A percentile compares a stretch with the other conserved stretches of the same genome.
Evolutionary conservation across 2,113 vertebrate species (phyloP).

Genomic region (Menura novaehollandiae): DNA sequence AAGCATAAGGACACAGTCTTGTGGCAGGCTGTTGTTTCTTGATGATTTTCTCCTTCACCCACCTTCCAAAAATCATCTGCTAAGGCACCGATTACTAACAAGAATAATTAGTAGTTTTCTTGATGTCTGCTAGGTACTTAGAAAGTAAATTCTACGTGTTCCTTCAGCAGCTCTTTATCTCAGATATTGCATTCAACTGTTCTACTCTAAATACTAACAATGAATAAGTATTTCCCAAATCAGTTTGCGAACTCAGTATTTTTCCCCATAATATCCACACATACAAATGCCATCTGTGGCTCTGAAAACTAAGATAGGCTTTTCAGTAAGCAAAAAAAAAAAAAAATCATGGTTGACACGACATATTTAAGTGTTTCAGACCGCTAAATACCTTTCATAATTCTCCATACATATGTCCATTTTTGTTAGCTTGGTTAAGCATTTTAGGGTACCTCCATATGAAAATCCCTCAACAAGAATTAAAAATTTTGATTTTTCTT

Average conservation of each 20-base stretch:
- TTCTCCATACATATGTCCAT: rapidly evolving
- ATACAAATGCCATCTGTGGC: background rate
- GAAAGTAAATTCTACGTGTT: background rate
- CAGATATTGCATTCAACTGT: background rate
- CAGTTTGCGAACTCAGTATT: background rate
- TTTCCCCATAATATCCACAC: background rate
- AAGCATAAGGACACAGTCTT: background rate
- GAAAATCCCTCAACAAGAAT: background rate
- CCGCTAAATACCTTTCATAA: background rate
- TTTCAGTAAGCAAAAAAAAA: background rate
- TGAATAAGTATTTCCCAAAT: background rate
- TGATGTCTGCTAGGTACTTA: background rate
- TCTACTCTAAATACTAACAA: background rate
- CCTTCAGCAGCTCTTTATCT: background rate
- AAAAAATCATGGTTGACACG: background rate
- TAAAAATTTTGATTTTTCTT: background rate
- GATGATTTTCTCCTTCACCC: background rate
- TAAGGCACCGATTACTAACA: background rate
- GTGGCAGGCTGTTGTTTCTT: background rate
- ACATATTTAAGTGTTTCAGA: background rate
- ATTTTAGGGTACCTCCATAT: background rate
- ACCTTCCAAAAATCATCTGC: background rate
- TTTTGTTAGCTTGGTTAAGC: background rate
- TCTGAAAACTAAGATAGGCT: background rate
- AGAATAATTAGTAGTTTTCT: background rate